Base-by-base conservation (phyloP, 2,888 invertebrate species). In the Tenthredo amoena region DNA sequence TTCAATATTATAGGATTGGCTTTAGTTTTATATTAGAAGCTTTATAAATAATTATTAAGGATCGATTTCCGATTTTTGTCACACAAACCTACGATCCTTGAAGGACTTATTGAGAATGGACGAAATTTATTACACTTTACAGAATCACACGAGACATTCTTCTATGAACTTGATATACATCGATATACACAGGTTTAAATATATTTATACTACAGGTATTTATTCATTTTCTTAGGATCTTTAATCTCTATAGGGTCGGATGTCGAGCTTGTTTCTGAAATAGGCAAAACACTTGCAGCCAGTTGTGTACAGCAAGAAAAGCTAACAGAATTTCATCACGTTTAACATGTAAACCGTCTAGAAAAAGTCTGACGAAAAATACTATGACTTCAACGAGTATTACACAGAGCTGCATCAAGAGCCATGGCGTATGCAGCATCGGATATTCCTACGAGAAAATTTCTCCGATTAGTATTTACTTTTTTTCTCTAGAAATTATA, bases 281-380 rank as follows among this genome's bases (percentile, higher is more conserved):
- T 2, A 93, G 88, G 86, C 93, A 93, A 84, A 93, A 93, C 55
- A 93, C 93, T 90, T 93, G 93, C 9, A 93, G 89, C 93, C 93
- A 93, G 86, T 93, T 93, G 86, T 92, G 90, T 10, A 91, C 86
- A 3, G 90, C 90, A 84, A 92, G 88, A 31, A 91, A 85, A 4
- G 92, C 90, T 47, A 91, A 88, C 9, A 93, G 86, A 87, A 93
- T 90, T 86, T 93, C 93, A 85, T 91, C 90, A 18, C 92, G 90
- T 81, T 91, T 91, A 26, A 93, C 68, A 84, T 92, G 91, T 83
- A 93, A 88, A 34, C 93, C 93, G 77, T 93, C 92, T 84, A 92
- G 76, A 85, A 93, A 91, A 18, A 93, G 86, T 74, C 91, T 88
- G 10, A 91, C 91, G 40, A 91, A 89, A 87, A 93, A 93, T 21